Evolutionary conservation across 2,113 vertebrate genomes (phyloP), one percentile per base, ranked within the genome.

Genomic region (Chascanopsetta lugubris): DNA sequence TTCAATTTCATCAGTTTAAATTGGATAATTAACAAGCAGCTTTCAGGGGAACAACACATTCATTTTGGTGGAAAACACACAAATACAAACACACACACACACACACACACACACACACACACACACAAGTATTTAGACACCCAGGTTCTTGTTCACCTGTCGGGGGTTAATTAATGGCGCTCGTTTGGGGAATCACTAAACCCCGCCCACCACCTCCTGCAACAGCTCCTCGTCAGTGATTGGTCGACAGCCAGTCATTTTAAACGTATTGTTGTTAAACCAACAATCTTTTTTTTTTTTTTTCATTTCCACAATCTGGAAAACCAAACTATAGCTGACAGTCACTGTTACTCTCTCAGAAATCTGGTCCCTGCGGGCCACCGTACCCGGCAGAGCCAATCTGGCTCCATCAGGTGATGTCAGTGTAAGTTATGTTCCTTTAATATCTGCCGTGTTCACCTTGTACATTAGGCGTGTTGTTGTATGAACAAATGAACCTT

Each of bases 11-110:
- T 88, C 83, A 78, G 68, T 71, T 80, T 80, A 87, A 87, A 91
- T 82, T 83, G 72, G 83, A 90, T 92, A 87, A 91, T 92, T 90
- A 91, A 90, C 85, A 75, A 74, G 74, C 65, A 79, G 83, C 81
- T 75, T 85, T 84, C 75, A 74, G 75, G 59, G 83, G 76, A 69
- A 84, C 62, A 72, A 47, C 38, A 0, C 32, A 22, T 49, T 77
- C 67, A 43, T 81, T 82, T 72, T 53, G 69, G 43, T 70, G 61
- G 47, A 59, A 67, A 7, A 47, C 4, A 53, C 18, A 30, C 15
- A 60, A 20, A 60, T 27, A 59, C 32, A 47, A 49, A 36, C 27
- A 26, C 61, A 60, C 26, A 50, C 30, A 38, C 18, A 53, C 26
- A 48, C 57, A 36, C 51, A 58, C 22, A 36, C 17, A 36, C 51